phyloP scores from a whole-genome alignment of 2,797 vertebrate species.

The Thunnus albacares region DNA sequence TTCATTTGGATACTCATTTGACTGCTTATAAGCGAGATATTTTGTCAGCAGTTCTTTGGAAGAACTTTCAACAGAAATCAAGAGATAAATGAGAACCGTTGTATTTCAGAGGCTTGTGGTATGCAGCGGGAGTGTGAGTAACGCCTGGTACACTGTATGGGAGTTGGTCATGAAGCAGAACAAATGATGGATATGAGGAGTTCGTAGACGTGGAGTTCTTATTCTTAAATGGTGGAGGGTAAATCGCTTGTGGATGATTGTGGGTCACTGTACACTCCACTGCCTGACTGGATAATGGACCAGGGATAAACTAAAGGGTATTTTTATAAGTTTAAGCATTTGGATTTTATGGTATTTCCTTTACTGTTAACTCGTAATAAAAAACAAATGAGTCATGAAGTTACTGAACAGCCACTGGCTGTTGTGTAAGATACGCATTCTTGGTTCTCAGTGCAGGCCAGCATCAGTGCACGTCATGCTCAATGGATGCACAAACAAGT shows the following conservation, averaged over 20 bases:
- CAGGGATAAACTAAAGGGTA: neutral
- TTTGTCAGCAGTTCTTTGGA: neutral
- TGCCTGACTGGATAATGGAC: neutral
- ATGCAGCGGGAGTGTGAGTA: constrained; percentile 58
- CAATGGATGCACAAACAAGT: neutral
- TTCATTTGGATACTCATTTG: neutral
- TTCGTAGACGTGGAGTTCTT: neutral
- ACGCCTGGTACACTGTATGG: constrained; percentile 42
- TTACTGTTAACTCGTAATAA: neutral
- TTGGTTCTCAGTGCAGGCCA: neutral
- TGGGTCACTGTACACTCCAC: neutral
- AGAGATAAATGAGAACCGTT: constrained; percentile 5
- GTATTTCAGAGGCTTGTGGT: constrained; percentile 29
- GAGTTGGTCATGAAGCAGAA: constrained; percentile 33
- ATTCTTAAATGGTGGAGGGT: neutral
- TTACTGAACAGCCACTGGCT: constrained; percentile 8
- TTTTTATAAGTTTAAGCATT: neutral
- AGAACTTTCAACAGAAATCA: neutral
- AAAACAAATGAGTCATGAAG: constrained; percentile 1
- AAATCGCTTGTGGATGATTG: neutral
- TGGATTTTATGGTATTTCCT: neutral
- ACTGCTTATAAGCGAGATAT: neutral
- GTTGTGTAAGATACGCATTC: neutral
- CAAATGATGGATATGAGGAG: constrained; percentile 37
- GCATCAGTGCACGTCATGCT: neutral